A percentile compares a stretch with the other conserved stretches of the same genome.
phyloP scores from a whole-genome alignment of 2,113 vertebrate species.

The Fregetta grallaria region DNA sequence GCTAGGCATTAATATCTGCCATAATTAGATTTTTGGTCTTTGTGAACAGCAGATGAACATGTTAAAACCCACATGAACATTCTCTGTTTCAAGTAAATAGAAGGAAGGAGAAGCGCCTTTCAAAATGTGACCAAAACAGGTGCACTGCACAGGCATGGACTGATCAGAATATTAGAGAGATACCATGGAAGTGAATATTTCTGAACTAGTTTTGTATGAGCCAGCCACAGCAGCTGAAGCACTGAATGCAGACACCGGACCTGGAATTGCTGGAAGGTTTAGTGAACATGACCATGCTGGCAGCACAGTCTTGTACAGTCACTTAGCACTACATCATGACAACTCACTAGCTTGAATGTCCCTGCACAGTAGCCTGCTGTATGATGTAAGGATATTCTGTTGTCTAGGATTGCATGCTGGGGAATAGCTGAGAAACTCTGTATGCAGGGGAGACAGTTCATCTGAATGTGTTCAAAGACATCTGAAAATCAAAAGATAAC shows the following conservation, averaged over 20 bases:
- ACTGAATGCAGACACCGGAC: not conserved
- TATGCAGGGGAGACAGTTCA: not conserved
- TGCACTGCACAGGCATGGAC: fast-evolving
- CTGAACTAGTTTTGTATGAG: not conserved
- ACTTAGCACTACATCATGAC: not conserved
- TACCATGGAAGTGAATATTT: not conserved
- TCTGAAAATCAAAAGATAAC: not conserved
- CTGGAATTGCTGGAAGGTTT: not conserved
- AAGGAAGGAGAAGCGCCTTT: not conserved
- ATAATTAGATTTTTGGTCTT: not conserved
- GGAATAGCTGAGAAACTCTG: not conserved
- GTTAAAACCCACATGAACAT: not conserved
- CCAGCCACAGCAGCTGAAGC: not conserved
- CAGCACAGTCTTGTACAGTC: not conserved
- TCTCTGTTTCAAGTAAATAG: not conserved
- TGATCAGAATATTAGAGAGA: too few species aligned
- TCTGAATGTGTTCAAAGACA: not conserved
- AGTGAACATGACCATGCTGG: fast-evolving
- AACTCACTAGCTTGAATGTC: not conserved
- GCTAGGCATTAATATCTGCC: not conserved
- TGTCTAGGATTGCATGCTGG: not conserved
- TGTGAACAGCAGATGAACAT: not conserved
- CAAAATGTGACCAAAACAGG: not conserved
- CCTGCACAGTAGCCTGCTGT: not conserved
- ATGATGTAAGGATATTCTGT: not conserved